These are phyloP conservation scores for Melieria crassipennis DNA, from an alignment of 2,888 invertebrate species.

Conservation along the genomic window DNA sequence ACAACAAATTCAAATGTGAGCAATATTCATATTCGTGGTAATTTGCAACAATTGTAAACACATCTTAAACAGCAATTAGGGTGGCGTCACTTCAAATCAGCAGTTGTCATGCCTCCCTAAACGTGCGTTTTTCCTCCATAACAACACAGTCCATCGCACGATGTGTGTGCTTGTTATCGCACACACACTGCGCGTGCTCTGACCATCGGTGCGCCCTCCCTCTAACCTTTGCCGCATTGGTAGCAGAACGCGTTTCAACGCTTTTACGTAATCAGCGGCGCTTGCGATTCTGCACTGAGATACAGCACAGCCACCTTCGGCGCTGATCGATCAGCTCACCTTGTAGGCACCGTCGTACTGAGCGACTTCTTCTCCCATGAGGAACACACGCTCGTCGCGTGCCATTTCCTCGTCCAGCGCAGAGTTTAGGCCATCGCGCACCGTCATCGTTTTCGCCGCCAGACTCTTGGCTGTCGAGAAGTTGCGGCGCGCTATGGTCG, in stretches of 20 bases:
- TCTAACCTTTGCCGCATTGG: neutral
- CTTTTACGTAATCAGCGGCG: constrained; percentile 57
- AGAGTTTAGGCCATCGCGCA: constrained; percentile 95
- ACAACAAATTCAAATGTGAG: neutral
- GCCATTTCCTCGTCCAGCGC: constrained; percentile 98
- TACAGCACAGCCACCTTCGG: constrained; percentile 7
- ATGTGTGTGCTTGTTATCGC: too few species aligned
- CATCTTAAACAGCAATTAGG: neutral
- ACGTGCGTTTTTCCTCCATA: neutral
- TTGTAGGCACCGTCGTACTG: constrained; percentile 98
- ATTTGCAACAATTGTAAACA: constrained; percentile 2
- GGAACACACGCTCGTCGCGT: constrained; percentile 88
- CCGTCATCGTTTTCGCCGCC: constrained; percentile 78
- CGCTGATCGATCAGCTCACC: constrained; percentile 69
- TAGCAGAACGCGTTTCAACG: constrained; percentile 4
- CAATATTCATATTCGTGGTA: constrained; percentile 1
- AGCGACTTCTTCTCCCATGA: constrained; percentile 98
- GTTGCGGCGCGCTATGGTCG: constrained; percentile 65
- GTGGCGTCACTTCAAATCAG: neutral
- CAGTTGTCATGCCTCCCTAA: neutral
- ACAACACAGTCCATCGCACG: too few species aligned
- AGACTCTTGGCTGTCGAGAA: constrained; percentile 68
- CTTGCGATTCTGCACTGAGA: neutral
- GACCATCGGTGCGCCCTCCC: constrained; percentile 2
- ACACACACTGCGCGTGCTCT: constrained; percentile 14